phyloP scores from a whole-genome alignment of 2,797 vertebrate genomes.

The Aviceda cuculoides region DNA sequence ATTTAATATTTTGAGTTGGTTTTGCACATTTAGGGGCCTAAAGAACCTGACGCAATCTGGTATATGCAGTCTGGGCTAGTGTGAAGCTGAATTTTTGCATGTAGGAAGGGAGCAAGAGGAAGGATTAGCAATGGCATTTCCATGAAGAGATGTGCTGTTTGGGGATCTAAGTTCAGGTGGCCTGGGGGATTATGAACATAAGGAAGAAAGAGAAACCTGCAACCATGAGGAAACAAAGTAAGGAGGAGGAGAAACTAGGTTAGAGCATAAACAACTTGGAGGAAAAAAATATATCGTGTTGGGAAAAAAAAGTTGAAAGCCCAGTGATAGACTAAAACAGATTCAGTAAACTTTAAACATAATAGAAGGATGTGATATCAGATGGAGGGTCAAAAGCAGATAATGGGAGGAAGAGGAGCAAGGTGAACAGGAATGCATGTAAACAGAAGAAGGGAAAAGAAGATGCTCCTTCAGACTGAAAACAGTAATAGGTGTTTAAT shows the following conservation, averaged over 20 bases:
- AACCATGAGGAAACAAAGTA: neutral
- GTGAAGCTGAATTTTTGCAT: neutral
- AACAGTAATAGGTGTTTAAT: neutral
- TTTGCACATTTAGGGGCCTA: neutral
- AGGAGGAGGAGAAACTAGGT: neutral
- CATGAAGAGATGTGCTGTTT: neutral
- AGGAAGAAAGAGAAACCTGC: neutral
- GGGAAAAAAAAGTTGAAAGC: neutral
- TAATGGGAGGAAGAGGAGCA: neutral
- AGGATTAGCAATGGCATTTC: neutral
- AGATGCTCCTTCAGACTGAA: neutral
- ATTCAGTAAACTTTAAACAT: neutral
- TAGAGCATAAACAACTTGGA: neutral
- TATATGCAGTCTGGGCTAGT: neutral
- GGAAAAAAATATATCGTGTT: neutral
- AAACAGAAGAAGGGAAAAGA: neutral
- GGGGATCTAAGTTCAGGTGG: neutral
- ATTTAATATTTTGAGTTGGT: neutral
- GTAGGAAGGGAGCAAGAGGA: neutral
- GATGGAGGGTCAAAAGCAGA: neutral
- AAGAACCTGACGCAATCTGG: neutral
- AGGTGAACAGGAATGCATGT: neutral
- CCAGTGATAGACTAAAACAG: neutral
- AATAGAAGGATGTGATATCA: neutral
- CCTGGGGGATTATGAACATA: neutral